Base-by-base conservation (phyloP, 2,797 vertebrate species). In the Ctenosaura bakeri region DNA sequence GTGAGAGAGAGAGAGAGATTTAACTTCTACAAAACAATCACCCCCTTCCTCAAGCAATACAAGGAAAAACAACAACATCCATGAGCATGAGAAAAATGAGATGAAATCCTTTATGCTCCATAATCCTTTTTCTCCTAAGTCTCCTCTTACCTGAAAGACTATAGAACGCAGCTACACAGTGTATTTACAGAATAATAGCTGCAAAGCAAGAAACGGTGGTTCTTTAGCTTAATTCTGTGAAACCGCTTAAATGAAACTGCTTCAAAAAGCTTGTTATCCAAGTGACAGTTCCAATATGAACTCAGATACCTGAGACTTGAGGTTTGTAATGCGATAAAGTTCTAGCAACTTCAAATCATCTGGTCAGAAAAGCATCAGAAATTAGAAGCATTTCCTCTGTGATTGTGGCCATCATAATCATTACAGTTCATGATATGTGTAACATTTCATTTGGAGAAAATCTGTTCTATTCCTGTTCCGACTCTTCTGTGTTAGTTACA, bases 181-280 rank as follows among this genome's bases (percentile, higher is more conserved):
- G 10, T 86, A 80, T 86, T 86, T 66, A 77, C 42, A 83, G 79
- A 26, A 87, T 26, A 77, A 56, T 46, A 66, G 42, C n/a, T 77
- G 56, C 59, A 74, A 87, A 64, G 22, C 14, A 24, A 77, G 46
- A 83, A 87, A 32, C 24, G 18, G 35, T 35, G 77, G 56, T 87
- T 76, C 85, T 86, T 87, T 87, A 90, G 77, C 71, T 83, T 90
- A 87, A 87, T 83, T n/a, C 32, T 83, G 42, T 77, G 56, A 77
- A 83, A 54, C 66, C 1, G 20, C n/a, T 83, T 87, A 77, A 66
- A 74, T 26, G 62, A 76, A 90, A 87, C 71, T 74, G 73, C 46
- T 76, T 32, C 38, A 20, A 83, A 87, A 87, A 76, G 78, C 89
- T 83, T 87, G 46, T 42, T 83, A 87, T 87, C 69, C 46, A 62